phyloP scores from a whole-genome alignment of 2,113 vertebrate genomes.

The Cricetomys ansorgei region DNA sequence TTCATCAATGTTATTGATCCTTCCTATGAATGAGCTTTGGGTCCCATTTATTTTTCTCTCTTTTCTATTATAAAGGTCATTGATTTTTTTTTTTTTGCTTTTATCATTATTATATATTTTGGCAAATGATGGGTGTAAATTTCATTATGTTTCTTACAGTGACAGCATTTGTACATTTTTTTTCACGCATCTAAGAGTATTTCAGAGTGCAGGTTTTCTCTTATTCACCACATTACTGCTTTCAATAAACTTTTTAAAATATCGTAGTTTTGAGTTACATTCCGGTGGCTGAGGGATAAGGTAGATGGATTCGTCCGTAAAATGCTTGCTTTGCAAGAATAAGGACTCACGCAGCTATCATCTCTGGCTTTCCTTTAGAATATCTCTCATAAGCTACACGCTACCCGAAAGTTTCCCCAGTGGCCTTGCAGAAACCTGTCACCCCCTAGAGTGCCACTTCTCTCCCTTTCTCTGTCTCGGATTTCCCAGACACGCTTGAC shows the following conservation, averaged over 20 bases:
- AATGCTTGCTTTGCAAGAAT: background rate
- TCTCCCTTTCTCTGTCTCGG: background rate
- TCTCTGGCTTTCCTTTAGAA: background rate
- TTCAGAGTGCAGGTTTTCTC: background rate
- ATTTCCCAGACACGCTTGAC: background rate
- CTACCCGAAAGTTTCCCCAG: background rate
- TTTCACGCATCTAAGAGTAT: background rate
- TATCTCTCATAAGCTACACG: too few relatives aligned
- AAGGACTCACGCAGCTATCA: background rate
- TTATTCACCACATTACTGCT: background rate
- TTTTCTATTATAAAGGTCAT: background rate
- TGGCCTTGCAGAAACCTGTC: background rate
- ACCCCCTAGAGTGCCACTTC: rapidly evolving
- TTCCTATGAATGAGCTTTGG: background rate
- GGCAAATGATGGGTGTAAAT: background rate
- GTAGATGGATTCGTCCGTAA: background rate
- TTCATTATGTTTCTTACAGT: background rate
- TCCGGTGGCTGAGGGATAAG: background rate
- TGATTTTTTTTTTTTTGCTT: background rate
- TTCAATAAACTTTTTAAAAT: background rate
- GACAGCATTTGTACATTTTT: background rate
- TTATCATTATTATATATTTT: background rate
- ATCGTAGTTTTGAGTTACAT: background rate
- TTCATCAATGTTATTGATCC: background rate
- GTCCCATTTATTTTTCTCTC: background rate